phyloP scores from a whole-genome alignment of 2,113 vertebrate species.

The Poecilia latipinna region DNA sequence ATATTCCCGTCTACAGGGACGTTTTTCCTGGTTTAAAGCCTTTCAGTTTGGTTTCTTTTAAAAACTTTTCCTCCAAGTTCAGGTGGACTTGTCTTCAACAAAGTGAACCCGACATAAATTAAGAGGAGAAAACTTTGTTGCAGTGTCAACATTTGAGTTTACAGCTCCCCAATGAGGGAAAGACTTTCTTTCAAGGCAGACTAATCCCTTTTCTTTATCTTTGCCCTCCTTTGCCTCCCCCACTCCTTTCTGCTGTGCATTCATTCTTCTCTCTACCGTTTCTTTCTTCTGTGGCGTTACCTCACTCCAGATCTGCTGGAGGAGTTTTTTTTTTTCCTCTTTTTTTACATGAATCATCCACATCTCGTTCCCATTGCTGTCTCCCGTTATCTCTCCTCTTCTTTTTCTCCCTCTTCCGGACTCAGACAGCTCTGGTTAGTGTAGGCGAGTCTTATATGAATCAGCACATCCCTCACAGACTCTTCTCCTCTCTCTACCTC shows the following conservation, averaged over 20 bases:
- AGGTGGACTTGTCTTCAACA: constrained; percentile 33
- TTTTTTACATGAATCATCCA: constrained; percentile 55
- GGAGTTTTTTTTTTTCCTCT: not conserved
- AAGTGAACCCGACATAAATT: constrained; percentile 42
- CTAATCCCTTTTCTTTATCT: constrained; percentile 36
- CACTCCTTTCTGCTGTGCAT: constrained; percentile 18
- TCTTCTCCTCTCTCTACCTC: constrained; percentile 34
- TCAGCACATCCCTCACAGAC: constrained; percentile 48
- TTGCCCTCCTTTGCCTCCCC: not conserved
- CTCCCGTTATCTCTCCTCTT: constrained; percentile 39
- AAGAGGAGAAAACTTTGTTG: constrained; percentile 41
- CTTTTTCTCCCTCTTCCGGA: constrained; percentile 32
- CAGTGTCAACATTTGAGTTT: constrained; percentile 55
- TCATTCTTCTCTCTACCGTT: constrained; percentile 25
- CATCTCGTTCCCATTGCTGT: constrained; percentile 41
- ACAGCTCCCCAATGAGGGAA: constrained; percentile 23
- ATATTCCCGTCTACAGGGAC: no score
- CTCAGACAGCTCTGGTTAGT: constrained; percentile 54
- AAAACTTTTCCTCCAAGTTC: constrained; percentile 1
- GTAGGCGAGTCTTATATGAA: constrained; percentile 53
- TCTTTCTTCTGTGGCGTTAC: constrained; percentile 22
- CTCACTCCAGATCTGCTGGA: constrained; percentile 7
- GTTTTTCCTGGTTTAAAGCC: no score
- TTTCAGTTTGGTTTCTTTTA: no score
- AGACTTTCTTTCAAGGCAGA: constrained; percentile 19